Base-by-base conservation (phyloP, 1,140 invertebrate genomes). In the Dryas iulia region DNA sequence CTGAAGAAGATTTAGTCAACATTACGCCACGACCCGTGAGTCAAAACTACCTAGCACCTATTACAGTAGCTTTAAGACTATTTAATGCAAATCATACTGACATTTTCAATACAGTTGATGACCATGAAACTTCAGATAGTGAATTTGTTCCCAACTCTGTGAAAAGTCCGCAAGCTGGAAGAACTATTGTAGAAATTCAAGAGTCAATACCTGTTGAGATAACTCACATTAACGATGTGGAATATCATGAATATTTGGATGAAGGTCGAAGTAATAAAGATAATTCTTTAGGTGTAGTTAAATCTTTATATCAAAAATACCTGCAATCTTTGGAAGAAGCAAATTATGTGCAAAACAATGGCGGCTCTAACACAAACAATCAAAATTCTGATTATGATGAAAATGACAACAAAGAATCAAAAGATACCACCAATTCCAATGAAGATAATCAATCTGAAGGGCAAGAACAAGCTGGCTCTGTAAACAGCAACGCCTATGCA, bases 121-220 rank as follows among this genome's bases (percentile, higher is more conserved):
- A 92, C 57, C 78, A 83, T 54, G 87, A 88, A 54, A 65, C 73
- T 12, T 83, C 89, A 2, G 87, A 91, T 23, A 91, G 80, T 73
- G 87, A 90, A 73, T 65, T 84, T 23, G 60, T 87, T 26, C 23
- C 77, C 31, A 73, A 86, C 35, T 82, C 76, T 21, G 81, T 87
- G 10, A 52, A 81, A 68, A 82, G 74, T 31, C 82, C 84, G 2
- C 61, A 74, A 11, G 80, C 77, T 60, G 89, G 90, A 30, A 92
- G 89, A 58, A 93, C 93, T 14, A 80, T 92, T 39, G 93, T 94
- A 0, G 93, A 94, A 86, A 84, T 94, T 23, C 93, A 94, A 74
- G 90, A 94, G 78, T 94, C 93, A 3, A 84, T 94, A 23, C 93
- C 93, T 6, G 77, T 92, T 60, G 83, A 84, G 53, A 91, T 89